These are phyloP conservation scores for Petrolisthes cinctipes DNA, from an alignment of 2,888 invertebrate species.

Conservation along the genomic window DNA sequence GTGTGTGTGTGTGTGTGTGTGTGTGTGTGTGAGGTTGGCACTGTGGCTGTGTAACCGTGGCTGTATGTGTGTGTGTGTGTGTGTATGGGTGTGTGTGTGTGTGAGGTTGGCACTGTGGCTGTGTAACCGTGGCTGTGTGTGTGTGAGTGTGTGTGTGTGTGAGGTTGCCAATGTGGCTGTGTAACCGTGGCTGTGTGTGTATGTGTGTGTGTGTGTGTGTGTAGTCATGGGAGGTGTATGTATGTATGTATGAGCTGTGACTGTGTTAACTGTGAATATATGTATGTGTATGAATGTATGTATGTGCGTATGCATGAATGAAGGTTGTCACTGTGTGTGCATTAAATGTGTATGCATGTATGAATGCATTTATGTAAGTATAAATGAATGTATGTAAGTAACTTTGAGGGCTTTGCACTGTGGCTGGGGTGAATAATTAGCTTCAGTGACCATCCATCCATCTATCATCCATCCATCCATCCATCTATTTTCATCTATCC, in stretches of 20 bases:
- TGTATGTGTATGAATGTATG: no score
- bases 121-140: neutral
- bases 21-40: neutral
- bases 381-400: no score
- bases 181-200: neutral
- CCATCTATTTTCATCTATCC: no score
- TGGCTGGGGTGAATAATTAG: no score
- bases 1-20: constrained; percentile 1
- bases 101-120: neutral
- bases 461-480: no score
- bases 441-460: no score
- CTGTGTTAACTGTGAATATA: neutral
- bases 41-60: neutral
- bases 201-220: neutral
- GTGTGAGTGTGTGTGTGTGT: neutral
- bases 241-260: neutral
- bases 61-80: neutral
- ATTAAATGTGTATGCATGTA: no score
- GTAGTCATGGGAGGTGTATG: neutral
- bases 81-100: neutral
- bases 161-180: neutral
- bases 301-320: no score
- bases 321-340: neutral
- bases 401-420: no score
- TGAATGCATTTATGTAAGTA: no score